These are phyloP conservation scores for Leptinotarsa undecemlineata DNA, from an alignment of 1,140 invertebrate species.

Conservation along the genomic window DNA sequence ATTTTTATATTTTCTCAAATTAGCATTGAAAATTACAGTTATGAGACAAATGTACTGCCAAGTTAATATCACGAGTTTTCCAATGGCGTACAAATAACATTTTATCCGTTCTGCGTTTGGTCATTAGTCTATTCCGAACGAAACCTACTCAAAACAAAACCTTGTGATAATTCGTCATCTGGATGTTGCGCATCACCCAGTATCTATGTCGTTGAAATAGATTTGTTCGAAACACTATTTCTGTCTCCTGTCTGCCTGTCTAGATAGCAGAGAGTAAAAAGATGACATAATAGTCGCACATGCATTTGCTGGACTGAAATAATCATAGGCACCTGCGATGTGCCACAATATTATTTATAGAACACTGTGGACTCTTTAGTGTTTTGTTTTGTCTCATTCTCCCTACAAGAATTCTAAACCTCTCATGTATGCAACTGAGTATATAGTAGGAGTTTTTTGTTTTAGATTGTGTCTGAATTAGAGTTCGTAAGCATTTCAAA, in stretches of 20 bases:
- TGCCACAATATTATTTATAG: slow-evolving; percentile 33
- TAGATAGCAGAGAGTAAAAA: slow-evolving; percentile 29
- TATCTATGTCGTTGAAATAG: background rate
- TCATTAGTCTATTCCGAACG: background rate
- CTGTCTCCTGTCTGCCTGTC: slow-evolving; percentile 29
- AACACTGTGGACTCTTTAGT: slow-evolving; percentile 21
- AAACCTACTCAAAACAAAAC: background rate
- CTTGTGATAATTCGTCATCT: background rate
- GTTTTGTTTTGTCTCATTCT: slow-evolving; percentile 23
- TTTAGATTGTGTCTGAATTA: background rate
- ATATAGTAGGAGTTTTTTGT: background rate
- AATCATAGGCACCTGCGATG: slow-evolving; percentile 38
- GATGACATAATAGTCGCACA: slow-evolving; percentile 35
- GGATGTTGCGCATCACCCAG: background rate
- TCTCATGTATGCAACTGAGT: background rate
- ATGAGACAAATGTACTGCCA: too few relatives aligned
- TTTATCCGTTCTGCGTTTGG: too few relatives aligned
- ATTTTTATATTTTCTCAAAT: too few relatives aligned
- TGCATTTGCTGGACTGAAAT: slow-evolving; percentile 31
- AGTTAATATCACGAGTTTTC: too few relatives aligned
- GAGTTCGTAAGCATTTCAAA: too few relatives aligned
- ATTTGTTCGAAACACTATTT: slow-evolving; percentile 25
- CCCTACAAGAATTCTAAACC: slow-evolving; percentile 11
- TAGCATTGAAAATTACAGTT: too few relatives aligned
- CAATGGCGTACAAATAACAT: too few relatives aligned